Conservation (phyloP, 2,888 invertebrate genomes). For the Drosophila borealis region DNA sequence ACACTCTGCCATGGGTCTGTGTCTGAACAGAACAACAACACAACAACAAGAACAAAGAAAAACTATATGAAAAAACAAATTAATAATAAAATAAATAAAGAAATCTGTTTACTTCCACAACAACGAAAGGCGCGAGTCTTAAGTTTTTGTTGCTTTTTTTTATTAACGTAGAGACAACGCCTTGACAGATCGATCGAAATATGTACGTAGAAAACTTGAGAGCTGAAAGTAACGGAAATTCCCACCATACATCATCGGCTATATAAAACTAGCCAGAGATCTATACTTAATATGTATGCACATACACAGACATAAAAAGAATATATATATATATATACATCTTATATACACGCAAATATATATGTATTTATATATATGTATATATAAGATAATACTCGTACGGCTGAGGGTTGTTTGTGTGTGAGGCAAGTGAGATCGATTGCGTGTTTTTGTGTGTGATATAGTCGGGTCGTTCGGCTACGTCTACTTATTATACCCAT, state of each 20-base stretch:
- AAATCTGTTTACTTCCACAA: constrained; percentile 80
- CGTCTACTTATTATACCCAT: constrained; percentile 15
- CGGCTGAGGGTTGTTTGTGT: constrained; percentile 21
- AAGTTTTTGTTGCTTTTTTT: constrained; percentile 10
- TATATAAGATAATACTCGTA: constrained; percentile 12
- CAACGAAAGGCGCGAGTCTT: constrained; percentile 36
- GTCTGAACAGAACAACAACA: constrained; percentile 41
- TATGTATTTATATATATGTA: neutral
- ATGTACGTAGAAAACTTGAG: constrained; percentile 30
- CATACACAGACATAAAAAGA: neutral
- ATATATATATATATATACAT: constrained; percentile 1
- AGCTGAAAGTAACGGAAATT: constrained; percentile 69
- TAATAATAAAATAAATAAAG: constrained; percentile 75
- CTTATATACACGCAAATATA: neutral
- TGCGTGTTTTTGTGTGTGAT: constrained; percentile 26
- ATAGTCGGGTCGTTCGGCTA: constrained; percentile 41
- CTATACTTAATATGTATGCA: constrained; percentile 35
- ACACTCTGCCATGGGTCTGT: constrained; percentile 72
- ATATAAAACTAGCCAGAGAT: constrained; percentile 54
- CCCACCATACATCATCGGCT: constrained; percentile 73
- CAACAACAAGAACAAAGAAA: constrained; percentile 38
- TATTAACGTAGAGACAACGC: constrained; percentile 21
- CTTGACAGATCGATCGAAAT: constrained; percentile 39
- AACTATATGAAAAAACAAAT: constrained; percentile 42
- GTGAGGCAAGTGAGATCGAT: constrained; percentile 6